These are phyloP conservation scores for Chrysina gloriosa DNA, from an alignment of 2,888 invertebrate genomes.

Conservation along the genomic window DNA sequence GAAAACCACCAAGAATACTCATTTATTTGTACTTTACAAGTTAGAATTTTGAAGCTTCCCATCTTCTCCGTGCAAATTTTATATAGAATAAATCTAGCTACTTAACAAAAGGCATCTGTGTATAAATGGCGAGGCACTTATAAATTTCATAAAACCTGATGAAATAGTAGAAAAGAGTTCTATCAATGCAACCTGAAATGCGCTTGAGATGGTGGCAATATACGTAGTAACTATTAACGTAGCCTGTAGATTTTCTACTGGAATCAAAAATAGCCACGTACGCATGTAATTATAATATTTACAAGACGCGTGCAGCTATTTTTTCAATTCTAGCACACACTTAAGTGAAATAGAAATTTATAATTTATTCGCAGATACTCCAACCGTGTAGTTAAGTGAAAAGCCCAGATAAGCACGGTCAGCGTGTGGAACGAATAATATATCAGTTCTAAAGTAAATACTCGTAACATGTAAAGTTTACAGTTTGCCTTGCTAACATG, in stretches of 20 bases:
- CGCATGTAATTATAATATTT: slow-evolving; percentile 1
- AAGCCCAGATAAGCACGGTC: slow-evolving; percentile 15
- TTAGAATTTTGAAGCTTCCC: too few relatives aligned
- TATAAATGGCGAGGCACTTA: too few relatives aligned
- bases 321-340: not conserved
- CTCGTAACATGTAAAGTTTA: slow-evolving; percentile 19
- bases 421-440: slow-evolving; percentile 21
- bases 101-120: too few relatives aligned
- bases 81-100: too few relatives aligned
- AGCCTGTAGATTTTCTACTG: not conserved
- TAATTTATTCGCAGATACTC: not conserved
- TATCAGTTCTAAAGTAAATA: slow-evolving; percentile 26
- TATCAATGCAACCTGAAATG: too few relatives aligned
- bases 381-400: slow-evolving; percentile 20
- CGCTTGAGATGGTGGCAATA: too few relatives aligned
- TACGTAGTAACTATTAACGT: not conserved
- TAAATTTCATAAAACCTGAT: too few relatives aligned
- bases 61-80: too few relatives aligned
- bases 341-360: slow-evolving; percentile 8
- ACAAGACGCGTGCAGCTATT: not conserved
- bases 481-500: slow-evolving; percentile 20
- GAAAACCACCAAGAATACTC: too few relatives aligned
- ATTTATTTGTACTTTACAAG: too few relatives aligned
- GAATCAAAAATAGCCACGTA: not conserved
- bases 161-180: too few relatives aligned